Percentiles rank a stretch among this genome's conserved stretches.
These are phyloP conservation scores for Heterohyrax brucei DNA, from an alignment of 2,797 vertebrate species.

Conservation along the genomic window DNA sequence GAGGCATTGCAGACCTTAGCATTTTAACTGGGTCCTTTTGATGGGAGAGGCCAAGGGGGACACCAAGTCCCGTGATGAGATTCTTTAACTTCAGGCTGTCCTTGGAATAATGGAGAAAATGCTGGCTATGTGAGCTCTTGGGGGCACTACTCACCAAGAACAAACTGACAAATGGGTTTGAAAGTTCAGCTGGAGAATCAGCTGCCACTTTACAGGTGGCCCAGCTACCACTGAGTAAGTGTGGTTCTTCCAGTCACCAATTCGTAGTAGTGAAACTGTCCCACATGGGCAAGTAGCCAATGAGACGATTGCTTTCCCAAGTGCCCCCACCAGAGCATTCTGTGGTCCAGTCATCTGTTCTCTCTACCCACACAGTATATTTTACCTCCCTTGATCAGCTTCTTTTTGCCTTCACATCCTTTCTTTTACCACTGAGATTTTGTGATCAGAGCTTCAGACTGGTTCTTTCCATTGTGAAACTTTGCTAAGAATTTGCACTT, in stretches of 20 bases:
- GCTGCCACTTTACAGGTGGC: constrained; percentile 62
- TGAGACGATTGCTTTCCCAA: neutral
- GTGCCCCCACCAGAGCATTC: neutral
- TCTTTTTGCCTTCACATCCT: neutral
- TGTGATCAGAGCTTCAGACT: neutral
- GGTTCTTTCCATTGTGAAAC: no score
- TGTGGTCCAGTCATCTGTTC: neutral
- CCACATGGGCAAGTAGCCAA: neutral
- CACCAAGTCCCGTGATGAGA: constrained; percentile 35
- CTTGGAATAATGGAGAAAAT: constrained; percentile 66
- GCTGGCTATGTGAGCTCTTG: constrained; percentile 5
- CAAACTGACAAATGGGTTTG: neutral
- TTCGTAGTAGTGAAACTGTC: constrained; percentile 37
- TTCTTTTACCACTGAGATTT: neutral
- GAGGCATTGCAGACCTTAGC: constrained; percentile 31
- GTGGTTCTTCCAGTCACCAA: neutral
- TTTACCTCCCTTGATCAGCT: neutral
- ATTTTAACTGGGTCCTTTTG: constrained; percentile 73
- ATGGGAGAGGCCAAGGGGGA: constrained; percentile 61
- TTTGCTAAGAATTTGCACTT: no score
- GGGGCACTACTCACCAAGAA: neutral
- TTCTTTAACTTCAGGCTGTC: constrained; percentile 63
- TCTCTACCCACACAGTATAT: neutral
- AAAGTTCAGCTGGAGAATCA: constrained; percentile 53
- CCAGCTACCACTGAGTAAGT: neutral